These are phyloP conservation scores for Schizothorax lantsangensis DNA, from an alignment of 2,797 vertebrate genomes.

Conservation along the genomic window DNA sequence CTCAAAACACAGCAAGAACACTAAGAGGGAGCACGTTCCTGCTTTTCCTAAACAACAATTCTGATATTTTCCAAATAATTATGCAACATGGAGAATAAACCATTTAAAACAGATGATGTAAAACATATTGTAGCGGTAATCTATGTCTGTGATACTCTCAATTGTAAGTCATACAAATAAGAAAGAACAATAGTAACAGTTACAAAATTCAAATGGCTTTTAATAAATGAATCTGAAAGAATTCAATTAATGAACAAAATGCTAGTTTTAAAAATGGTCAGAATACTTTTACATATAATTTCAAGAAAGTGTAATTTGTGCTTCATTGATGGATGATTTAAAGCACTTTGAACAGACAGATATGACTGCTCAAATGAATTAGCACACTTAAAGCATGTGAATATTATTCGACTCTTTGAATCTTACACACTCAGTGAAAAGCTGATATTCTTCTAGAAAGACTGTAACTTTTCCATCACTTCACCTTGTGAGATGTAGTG, in stretches of 20 bases:
- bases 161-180: background rate
- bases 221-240: background rate
- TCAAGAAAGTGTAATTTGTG: background rate
- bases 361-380: background rate
- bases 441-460: background rate
- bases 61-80: constrained; percentile 4
- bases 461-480: background rate
- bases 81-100: background rate
- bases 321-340: background rate
- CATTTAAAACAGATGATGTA: background rate
- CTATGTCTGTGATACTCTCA: background rate
- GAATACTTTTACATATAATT: background rate
- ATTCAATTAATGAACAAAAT: background rate
- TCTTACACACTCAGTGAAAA: background rate
- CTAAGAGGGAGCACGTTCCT: background rate
- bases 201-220: constrained; percentile 1
- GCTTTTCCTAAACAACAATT: background rate
- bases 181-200: background rate
- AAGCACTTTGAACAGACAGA: background rate
- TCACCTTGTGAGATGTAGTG: background rate
- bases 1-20: constrained; percentile 33
- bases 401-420: background rate
- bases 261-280: background rate
- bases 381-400: background rate
- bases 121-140: background rate